phyloP scores from a whole-genome alignment of 2,797 vertebrate species.

The Champsocephalus esox region DNA sequence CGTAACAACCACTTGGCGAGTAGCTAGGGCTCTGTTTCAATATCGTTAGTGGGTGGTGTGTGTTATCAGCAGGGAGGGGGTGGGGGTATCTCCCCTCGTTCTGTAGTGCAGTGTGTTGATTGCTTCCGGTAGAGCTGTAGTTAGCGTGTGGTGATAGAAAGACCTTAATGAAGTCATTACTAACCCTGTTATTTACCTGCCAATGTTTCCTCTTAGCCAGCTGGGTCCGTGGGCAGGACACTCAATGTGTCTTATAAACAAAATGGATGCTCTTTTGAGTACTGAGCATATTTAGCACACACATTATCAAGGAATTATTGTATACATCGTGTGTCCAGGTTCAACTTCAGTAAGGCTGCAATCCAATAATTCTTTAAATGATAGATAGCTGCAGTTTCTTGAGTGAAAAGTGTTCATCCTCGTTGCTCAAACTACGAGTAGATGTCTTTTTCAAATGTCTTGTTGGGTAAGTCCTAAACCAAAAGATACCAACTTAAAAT shows the following conservation, averaged over 20 bases:
- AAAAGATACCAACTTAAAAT: too few relatives aligned
- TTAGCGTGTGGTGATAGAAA: constrained; percentile 48
- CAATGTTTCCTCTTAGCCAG: constrained; percentile 48
- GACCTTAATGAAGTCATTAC: constrained; percentile 30
- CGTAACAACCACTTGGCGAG: constrained; percentile 80
- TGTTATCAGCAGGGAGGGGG: constrained; percentile 8
- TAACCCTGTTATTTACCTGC: constrained; percentile 29
- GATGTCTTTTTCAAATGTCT: too few relatives aligned
- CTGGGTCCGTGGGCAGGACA: constrained; percentile 10
- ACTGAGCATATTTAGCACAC: not conserved
- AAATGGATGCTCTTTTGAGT: not conserved
- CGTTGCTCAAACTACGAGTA: too few relatives aligned
- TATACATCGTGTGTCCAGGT: too few relatives aligned
- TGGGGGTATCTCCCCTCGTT: not conserved
- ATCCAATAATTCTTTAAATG: too few relatives aligned
- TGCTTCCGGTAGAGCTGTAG: constrained; percentile 50
- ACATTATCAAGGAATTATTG: too few relatives aligned
- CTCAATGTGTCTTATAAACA: not conserved
- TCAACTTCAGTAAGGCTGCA: too few relatives aligned
- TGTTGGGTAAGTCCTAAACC: too few relatives aligned
- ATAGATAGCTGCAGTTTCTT: too few relatives aligned
- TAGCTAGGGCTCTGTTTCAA: constrained; percentile 68
- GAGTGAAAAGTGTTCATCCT: too few relatives aligned
- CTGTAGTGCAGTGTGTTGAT: constrained; percentile 52
- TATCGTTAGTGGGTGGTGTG: constrained; percentile 25